These are phyloP conservation scores for Lethenteron camtschaticum DNA, from an alignment of 2,113 vertebrate genomes.

Conservation along the genomic window DNA sequence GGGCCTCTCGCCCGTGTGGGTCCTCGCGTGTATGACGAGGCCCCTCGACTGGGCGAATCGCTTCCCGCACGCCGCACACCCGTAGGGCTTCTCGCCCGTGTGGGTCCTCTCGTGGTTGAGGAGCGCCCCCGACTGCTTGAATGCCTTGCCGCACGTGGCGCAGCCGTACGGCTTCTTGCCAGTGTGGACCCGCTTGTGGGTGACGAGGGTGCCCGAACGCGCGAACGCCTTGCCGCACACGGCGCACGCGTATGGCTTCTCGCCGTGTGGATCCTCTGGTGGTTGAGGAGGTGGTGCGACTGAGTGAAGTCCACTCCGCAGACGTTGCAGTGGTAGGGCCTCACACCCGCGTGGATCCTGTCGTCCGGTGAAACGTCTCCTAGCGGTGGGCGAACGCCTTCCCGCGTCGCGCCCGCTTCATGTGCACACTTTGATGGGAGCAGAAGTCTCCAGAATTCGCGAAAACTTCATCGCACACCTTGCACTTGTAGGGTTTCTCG, in stretches of 20 bases:
- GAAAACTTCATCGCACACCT: no score
- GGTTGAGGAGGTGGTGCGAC: constrained; percentile 26
- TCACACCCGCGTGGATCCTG: constrained; percentile 29
- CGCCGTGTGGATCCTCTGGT: constrained; percentile 15
- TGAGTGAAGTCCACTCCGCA: constrained; percentile 31
- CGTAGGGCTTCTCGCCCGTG: constrained; percentile 4
- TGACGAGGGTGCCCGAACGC: background rate
- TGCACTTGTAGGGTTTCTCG: no score
- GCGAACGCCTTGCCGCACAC: constrained; percentile 3
- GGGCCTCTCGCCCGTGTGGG: constrained; percentile 7
- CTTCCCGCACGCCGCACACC: constrained; percentile 6
- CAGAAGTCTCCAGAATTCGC: no score
- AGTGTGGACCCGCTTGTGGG: constrained; percentile 3
- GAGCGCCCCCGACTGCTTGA: background rate
- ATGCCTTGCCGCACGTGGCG: constrained; percentile 2
- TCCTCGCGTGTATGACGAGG: constrained; percentile 1
- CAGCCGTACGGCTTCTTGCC: constrained; percentile 7
- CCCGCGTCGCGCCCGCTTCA: no score
- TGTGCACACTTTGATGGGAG: no score
- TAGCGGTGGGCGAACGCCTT: no score
- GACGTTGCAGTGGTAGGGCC: constrained; percentile 27
- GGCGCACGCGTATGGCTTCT: background rate
- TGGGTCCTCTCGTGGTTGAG: constrained; percentile 2
- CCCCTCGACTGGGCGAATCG: background rate
- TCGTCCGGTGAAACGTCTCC: constrained; percentile 13